Evolutionary conservation across 2,113 vertebrate species (phyloP), one percentile per base, ranked within the genome.

Genomic region (Indicator maculatus): DNA sequence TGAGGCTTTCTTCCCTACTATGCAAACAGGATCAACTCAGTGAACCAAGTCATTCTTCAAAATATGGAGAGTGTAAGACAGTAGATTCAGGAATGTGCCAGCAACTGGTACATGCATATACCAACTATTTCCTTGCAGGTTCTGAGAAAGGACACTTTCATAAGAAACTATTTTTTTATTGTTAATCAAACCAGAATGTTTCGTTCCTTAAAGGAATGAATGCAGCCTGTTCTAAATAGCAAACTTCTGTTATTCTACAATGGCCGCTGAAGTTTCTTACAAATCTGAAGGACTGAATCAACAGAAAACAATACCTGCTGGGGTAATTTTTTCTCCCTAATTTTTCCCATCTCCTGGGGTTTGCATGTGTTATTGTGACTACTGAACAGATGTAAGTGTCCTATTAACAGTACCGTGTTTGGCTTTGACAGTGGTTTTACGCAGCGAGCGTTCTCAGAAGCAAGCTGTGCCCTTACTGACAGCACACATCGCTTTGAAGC

Each of bases 121-220:
- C 89, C 84, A 89, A 18, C 87, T 80, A 80, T 88, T 94, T 93
- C 91, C 47, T 0, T 66, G 78, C 0, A 2, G 84, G 75, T 93
- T 94, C 84, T 88, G 67, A 83, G 87, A 89, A 92, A 89, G 47
- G 67, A 41, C 64, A 64, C 58, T 93, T 92, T 64, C 0, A 0
- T 56, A 85, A 92, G 74, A 74, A 91, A 74, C 45, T 27, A 9
- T 52, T 55, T 55, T 55, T 86, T 81, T 64, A 58, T 72, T 16
- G 39, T 60, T 95, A 94, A 93, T 88, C 72, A 96, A 83, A 94
- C n/a, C 93, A 92, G 86, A 76, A 94, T 79, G 91, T 89, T 79
- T 90, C 31, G 58, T 53, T 90, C 70, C 85, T 89, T 56, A 59
- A 63, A 80, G 87, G 84, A 92, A 92, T n/a, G 56, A 80, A 30